Evolutionary conservation across 23 tunicate genomes (phyloP).

Genomic region (Halocynthia roretzi): DNA sequence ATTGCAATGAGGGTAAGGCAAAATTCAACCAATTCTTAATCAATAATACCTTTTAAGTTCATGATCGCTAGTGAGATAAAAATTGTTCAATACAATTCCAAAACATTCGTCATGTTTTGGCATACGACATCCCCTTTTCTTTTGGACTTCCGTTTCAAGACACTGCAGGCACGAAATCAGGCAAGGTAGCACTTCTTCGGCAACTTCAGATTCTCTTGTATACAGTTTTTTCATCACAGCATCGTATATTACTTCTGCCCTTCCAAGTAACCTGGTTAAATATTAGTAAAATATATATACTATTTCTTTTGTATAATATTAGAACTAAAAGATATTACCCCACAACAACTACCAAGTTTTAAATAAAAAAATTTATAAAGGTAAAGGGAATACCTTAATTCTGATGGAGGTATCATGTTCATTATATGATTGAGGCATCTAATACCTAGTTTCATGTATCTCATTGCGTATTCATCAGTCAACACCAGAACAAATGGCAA

Average conservation of each 20-base stretch:
- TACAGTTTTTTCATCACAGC: slow-evolving; percentile 47
- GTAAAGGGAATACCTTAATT: slow-evolving; percentile 6
- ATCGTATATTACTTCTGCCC: slow-evolving; percentile 64
- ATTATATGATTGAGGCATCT: slow-evolving; percentile 7
- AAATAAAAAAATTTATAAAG: background rate
- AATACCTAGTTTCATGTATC: background rate
- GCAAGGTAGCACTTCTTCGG: slow-evolving; percentile 37
- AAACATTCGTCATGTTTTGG: slow-evolving; percentile 53
- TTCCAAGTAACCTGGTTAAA: slow-evolving; percentile 21
- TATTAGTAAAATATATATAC: too few relatives aligned
- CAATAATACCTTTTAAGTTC: slow-evolving; percentile 20
- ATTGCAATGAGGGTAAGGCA: too few relatives aligned
- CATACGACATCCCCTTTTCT: slow-evolving; percentile 22
- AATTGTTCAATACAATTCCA: slow-evolving; percentile 33
- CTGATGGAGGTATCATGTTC: slow-evolving; percentile 1
- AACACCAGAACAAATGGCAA: slow-evolving; percentile 1
- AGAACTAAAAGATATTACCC: too few relatives aligned
- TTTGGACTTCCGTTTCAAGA: slow-evolving; percentile 50
- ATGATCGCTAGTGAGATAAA: slow-evolving; percentile 22
- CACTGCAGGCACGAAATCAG: slow-evolving; percentile 28
- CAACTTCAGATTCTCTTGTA: slow-evolving; percentile 24
- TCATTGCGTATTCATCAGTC: slow-evolving; percentile 1
- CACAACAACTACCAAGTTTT: background rate
- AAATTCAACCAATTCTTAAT: too few relatives aligned
- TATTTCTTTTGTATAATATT: too few relatives aligned